Evolutionary conservation across 2,888 invertebrate species (phyloP), one percentile per base, ranked within the genome.

Genomic region (Actias luna): DNA sequence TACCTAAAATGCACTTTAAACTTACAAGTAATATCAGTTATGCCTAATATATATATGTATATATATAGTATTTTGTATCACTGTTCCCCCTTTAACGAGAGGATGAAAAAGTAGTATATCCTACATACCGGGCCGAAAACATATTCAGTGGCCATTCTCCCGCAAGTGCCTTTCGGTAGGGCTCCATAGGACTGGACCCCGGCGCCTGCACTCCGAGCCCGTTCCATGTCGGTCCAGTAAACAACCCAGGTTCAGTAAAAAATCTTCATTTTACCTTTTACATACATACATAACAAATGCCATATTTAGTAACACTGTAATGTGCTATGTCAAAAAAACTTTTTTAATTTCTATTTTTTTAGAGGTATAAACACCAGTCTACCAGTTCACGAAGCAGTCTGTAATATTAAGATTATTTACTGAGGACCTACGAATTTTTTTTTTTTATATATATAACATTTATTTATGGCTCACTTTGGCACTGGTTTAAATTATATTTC

Each of bases 401-500:
- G 90, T 50, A 80, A 82, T 84, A 85, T 85, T 79, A 86, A 89
- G 86, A 87, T 84, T 84, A 84, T 87, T 88, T 85, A 86, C 85
- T 88, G 88, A 87, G 84, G 84, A 88, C 85, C 85, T 84, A 80
- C 22, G 82, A 86, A n/a, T n/a, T 71, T 36, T 84, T 78, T 78
- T 78, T 81, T 72, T 80, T 69, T 50, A 12, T 16, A 12, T 22
- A 50, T 12, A 50, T 25, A 33, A n/a, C 33, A 84, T 88, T 85
- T 87, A 84, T 91, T 89, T 88, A 91, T 85, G 90, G 90, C 91
- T 88, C 86, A 90, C 90, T 90, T 91, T 91, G 92, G 90, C 89
- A 90, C 90, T 87, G 90, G 84, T 80, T 83, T 82, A 84, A 77
- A 80, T 50, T 50, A 84, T 78, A 80, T 50, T 50, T 50, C 25